Conservation (phyloP, 2,888 invertebrate genomes). For the Lamellibrachia columna region DNA sequence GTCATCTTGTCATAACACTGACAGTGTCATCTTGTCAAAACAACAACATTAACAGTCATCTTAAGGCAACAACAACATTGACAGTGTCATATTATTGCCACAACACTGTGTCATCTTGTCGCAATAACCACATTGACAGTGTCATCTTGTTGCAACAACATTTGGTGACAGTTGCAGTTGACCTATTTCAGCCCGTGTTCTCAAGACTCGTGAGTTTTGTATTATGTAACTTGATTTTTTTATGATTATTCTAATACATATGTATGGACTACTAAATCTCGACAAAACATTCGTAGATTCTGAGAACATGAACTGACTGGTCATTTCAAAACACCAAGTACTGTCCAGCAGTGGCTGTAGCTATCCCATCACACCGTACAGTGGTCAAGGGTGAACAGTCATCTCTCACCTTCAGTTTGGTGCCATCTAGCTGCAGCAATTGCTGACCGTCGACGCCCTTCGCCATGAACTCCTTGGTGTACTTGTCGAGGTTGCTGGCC, state of each 20-base stretch:
- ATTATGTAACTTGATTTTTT: background rate
- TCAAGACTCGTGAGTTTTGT: background rate
- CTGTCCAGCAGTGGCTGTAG: too few relatives aligned
- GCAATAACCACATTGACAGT: background rate
- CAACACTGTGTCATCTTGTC: background rate
- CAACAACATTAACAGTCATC: background rate
- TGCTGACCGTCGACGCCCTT: slow-evolving; percentile 83
- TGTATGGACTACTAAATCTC: too few relatives aligned
- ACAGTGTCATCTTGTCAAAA: background rate
- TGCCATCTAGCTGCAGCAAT: slow-evolving; percentile 86
- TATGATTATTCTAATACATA: background rate
- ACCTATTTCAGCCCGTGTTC: background rate
- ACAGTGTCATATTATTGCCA: slow-evolving; percentile 50
- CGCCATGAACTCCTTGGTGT: slow-evolving; percentile 52
- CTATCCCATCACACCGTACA: background rate
- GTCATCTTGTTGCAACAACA: background rate
- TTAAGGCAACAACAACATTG: background rate
- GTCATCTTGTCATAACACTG: background rate
- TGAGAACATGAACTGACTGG: too few relatives aligned
- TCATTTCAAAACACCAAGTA: too few relatives aligned
- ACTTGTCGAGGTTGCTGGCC: slow-evolving; percentile 66
- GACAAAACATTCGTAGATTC: too few relatives aligned
- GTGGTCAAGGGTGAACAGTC: background rate
- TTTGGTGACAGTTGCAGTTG: background rate
- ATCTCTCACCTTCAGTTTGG: slow-evolving; percentile 80